Evolutionary conservation across 2,113 vertebrate genomes (phyloP), one percentile per base, ranked within the genome.

Genomic region (Kryptolebias marmoratus): DNA sequence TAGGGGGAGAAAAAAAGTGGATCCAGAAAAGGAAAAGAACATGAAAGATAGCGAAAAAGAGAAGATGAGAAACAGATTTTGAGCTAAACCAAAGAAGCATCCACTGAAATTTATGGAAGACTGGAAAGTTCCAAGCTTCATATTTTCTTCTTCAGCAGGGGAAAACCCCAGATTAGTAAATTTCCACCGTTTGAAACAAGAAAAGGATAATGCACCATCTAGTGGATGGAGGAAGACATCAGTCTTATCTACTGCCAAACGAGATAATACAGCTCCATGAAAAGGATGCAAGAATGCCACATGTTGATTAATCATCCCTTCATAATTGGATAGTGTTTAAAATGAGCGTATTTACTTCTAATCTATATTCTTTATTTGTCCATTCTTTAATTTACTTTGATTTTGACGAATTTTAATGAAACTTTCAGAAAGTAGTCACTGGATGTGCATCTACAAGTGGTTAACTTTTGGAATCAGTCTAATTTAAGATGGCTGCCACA

Each of bases 141-240:
- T 75, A 67, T 58, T 75, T 79, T 4, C 64, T 70, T 54, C 48
- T 61, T 77, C 50, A 52, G 6, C 44, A 64, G 81, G 79, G 88
- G 79, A 87, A 89, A 89, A 57, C 88, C 50, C 76, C 80, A 81
- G 66, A 75, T 56, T 60, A 79, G 68, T 52, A 66, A 71, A 1
- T 79, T 63, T 84, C 82, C 74, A 75, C 44, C 31, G 9, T 28
- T 14, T 18, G 28, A 28, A 11, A 0, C 22, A 67, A 27, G n/a
- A 75, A 56, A 64, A 66, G 71, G 45, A 36, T 44, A 52, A 47
- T 57, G 73, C 84, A 22, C 94, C 95, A 92, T 91, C 94, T 94
- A 87, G 91, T 93, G 96, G 92, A 64, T 49, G 65, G 13, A 57
- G 45, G 1, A 2, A 66, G 18, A 42, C 64, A 89, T 78, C 79